Percentiles rank a stretch among this genome's conserved stretches.
Conservation (phyloP, 2,797 vertebrate genomes). For the Gymnoscopelus microlampas region DNA sequence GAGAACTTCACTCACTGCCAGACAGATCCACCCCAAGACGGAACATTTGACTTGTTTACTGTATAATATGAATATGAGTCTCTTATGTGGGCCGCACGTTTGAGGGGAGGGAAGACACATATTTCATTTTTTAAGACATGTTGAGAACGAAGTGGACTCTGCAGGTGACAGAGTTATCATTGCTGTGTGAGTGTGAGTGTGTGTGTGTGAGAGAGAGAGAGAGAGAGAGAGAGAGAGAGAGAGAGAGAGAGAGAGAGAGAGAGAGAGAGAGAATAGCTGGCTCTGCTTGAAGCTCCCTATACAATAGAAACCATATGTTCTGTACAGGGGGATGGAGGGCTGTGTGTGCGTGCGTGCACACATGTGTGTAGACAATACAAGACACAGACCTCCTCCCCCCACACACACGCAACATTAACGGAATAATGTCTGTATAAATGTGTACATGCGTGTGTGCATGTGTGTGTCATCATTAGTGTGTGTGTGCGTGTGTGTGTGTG, state of each 20-base stretch:
- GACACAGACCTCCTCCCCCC: no score
- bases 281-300: constrained; percentile 28
- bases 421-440: no score
- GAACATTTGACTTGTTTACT: constrained; percentile 58
- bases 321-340: no score
- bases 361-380: no score
- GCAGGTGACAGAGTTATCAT: constrained; percentile 30
- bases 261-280: no score
- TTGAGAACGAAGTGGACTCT: constrained; percentile 19
- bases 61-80: constrained; percentile 32
- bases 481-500: neutral
- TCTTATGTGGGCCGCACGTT: constrained; percentile 17
- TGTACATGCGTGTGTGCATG: no score
- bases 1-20: constrained; percentile 9
- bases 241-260: constrained; percentile 1
- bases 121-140: constrained; percentile 10
- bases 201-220: constrained; percentile 1
- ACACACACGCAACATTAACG: no score
- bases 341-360: no score
- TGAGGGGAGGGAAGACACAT: constrained; percentile 12
- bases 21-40: neutral
- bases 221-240: neutral
- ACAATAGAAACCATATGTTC: neutral
- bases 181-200: neutral
- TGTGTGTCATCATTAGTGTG: no score